Conservation (phyloP, 2,113 vertebrate species). For the Vulpes ferrilata region DNA sequence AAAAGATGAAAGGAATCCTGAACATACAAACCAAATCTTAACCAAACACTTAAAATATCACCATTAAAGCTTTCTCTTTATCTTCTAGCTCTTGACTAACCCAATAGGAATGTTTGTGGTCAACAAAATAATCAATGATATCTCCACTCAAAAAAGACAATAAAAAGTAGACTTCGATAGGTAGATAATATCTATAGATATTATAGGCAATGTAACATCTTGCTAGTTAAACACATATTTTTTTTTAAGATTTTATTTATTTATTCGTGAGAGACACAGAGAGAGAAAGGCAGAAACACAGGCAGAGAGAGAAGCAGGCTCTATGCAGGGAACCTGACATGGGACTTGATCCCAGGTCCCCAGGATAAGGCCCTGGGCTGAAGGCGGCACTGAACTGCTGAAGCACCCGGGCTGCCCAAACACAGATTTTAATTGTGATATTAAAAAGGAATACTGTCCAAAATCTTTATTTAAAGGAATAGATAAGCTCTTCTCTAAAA, state of each 20-base stretch:
- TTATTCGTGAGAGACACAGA: no score
- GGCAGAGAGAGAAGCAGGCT: no score
- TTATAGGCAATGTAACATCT: not conserved
- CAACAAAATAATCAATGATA: slow-evolving; percentile 33
- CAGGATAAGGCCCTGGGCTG: no score
- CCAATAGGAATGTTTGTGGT: not conserved
- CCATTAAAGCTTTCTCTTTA: not conserved
- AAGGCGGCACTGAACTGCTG: no score
- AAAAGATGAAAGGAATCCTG: not conserved
- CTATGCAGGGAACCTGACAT: no score
- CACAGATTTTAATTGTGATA: slow-evolving; percentile 8
- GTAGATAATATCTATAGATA: not conserved
- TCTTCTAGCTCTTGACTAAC: not conserved
- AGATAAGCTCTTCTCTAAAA: not conserved
- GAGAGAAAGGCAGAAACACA: no score
- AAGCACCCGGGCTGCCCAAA: not conserved
- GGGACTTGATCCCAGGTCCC: no score
- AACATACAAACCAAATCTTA: slow-evolving; percentile 29
- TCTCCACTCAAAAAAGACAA: not conserved
- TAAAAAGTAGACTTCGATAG: not conserved
- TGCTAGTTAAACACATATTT: slow-evolving; percentile 15
- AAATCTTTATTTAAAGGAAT: slow-evolving; percentile 21
- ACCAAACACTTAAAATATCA: not conserved
- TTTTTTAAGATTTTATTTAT: not conserved
- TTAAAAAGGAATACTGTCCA: not conserved